Evolutionary conservation across 2,797 vertebrate species (phyloP), one percentile per base, ranked within the genome.

Genomic region (Centroberyx gerrardi): DNA sequence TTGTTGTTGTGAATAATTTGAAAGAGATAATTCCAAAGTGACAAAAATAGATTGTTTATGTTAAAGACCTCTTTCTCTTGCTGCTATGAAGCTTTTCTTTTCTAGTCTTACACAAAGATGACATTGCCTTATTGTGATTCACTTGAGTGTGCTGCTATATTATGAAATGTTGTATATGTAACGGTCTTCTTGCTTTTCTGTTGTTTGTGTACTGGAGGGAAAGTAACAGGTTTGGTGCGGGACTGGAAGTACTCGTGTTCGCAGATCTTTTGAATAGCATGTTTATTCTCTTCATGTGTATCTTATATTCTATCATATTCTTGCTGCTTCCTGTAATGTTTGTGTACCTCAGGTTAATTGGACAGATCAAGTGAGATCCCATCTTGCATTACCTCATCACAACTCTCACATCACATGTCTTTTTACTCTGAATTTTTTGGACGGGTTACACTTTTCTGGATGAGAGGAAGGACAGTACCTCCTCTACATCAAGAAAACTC

Each of bases 141-240:
- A 97, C 96, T 87, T 93, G 94, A 94, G 94, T 98, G 96, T 98
- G 98, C 97, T 99, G 97, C 98, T 99, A 98, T 96, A 96, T 97
- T 96, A 96, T 96, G 96, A 96, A 96, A 94, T 95, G 95, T 96
- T 96, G 94, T 96, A 95, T 94, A 96, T 96, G 95, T 97, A 96
- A 90, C 96, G 93, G 96, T 97, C 96, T 95, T 96, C 95, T 96
- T 94, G 95, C 96, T 96, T 94, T 85, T 87, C 79, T 88, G 81
- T 91, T 88, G 46, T 92, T 51, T 84, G 82, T 90, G 95, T 97
- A 92, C 92, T 93, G 93, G 96, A 96, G 94, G 96, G 81, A 90
- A 87, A 94, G 94, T 91, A 93, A 96, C 76, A 65, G 74, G 83
- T 91, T 92, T 93, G 92, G 92, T 95, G 94, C 92, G 94, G 94